A percentile compares a stretch with the other conserved stretches of the same genome.
phyloP scores from a whole-genome alignment of 2,797 vertebrate species.

The Smutsia temminckii region DNA sequence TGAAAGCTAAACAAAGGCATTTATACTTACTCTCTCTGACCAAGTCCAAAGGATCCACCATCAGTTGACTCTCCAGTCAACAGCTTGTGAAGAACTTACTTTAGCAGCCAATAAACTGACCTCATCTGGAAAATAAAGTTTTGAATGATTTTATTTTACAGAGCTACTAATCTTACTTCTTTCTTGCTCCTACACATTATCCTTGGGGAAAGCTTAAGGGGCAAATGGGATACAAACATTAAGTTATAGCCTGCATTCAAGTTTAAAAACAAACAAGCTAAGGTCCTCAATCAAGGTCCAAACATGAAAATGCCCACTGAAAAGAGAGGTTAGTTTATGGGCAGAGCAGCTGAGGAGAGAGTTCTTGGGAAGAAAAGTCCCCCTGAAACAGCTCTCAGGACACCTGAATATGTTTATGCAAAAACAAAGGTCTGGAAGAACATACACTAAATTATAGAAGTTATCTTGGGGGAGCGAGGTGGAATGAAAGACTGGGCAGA shows the following conservation, averaged over 20 bases:
- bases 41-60: constrained; percentile 17
- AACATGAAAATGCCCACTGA: background rate
- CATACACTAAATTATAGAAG: background rate
- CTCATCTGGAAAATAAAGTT: constrained; percentile 52
- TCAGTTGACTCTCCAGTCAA: background rate
- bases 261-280: constrained; percentile 39
- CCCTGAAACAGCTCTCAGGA: background rate
- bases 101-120: constrained; percentile 44
- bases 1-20: background rate
- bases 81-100: constrained; percentile 25
- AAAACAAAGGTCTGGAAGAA: constrained; percentile 18
- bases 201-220: background rate
- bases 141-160: constrained; percentile 53
- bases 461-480: background rate
- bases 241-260: background rate
- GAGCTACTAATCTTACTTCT: background rate
- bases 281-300: background rate
- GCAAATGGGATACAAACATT: background rate
- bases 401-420: background rate
- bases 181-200: constrained; percentile 24
- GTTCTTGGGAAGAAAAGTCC: background rate
- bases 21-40: constrained; percentile 7
- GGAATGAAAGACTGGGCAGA: background rate
- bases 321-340: constrained; percentile 12
- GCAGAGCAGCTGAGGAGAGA: background rate